These are phyloP conservation scores for Apteryx owenii DNA, from an alignment of 2,113 vertebrate species.

Conservation along the genomic window DNA sequence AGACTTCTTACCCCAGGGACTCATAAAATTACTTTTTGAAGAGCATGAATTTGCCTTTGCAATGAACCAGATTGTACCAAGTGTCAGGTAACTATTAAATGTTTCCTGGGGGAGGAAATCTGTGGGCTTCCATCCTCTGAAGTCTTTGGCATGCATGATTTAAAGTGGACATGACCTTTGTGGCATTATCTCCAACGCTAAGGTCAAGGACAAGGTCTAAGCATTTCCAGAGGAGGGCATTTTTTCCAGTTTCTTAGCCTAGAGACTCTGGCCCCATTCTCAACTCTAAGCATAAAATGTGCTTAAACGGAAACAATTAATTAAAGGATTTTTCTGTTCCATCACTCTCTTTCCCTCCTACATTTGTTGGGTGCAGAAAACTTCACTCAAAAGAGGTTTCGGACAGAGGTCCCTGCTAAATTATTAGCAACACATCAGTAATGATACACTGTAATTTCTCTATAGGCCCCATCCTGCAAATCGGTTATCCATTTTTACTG, in stretches of 20 bases:
- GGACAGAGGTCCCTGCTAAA: neutral
- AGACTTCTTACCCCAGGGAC: neutral
- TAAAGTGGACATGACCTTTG: neutral
- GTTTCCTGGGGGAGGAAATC: slow-evolving; percentile 44
- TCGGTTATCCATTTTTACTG: neutral
- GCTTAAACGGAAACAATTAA: neutral
- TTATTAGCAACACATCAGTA: neutral
- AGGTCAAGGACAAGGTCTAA: neutral
- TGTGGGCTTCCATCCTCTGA: neutral
- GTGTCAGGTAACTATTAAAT: slow-evolving; percentile 59
- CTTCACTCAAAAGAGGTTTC: neutral
- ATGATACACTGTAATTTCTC: neutral
- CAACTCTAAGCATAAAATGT: neutral
- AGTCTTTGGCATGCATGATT: slow-evolving; percentile 14
- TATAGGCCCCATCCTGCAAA: neutral
- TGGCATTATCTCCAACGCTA: neutral
- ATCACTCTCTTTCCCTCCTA: neutral
- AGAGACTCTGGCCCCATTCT: neutral
- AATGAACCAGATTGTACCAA: slow-evolving; percentile 30
- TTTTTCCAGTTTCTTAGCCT: neutral
- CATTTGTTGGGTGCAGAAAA: neutral
- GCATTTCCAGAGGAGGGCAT: neutral
- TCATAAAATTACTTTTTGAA: slow-evolving; percentile 51
- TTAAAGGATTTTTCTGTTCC: neutral
- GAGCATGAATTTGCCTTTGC: slow-evolving; percentile 40